Conservation (phyloP, 2,113 vertebrate species). For the Paraplagusia blochii region DNA sequence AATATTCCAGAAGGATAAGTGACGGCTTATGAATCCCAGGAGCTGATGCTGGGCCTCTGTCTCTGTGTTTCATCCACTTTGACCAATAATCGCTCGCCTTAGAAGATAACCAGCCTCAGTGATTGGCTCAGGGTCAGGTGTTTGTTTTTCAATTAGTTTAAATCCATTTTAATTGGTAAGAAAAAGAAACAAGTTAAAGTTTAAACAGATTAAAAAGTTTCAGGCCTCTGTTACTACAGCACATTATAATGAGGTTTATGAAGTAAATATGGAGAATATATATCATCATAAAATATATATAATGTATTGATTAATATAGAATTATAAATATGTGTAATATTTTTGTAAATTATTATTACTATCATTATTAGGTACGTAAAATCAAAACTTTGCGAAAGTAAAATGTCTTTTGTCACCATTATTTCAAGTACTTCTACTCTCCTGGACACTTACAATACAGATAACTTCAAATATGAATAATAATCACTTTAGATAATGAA, state of each 20-base stretch:
- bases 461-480: too few relatives aligned
- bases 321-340: too few relatives aligned
- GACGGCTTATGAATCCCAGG: conserved; percentile 13
- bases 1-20: conserved; percentile 40
- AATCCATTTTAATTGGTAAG: neutral
- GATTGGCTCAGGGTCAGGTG: neutral
- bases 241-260: neutral
- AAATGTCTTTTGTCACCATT: too few relatives aligned
- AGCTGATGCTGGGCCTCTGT: conserved; percentile 23
- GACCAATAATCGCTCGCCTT: conserved; percentile 11
- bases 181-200: neutral
- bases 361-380: too few relatives aligned
- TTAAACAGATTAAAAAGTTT: neutral
- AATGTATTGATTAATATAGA: too few relatives aligned
- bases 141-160: neutral
- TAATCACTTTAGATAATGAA: too few relatives aligned
- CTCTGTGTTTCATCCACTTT: neutral
- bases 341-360: too few relatives aligned
- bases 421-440: too few relatives aligned
- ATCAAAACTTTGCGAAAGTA: too few relatives aligned
- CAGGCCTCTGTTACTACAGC: neutral
- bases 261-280: neutral
- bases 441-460: too few relatives aligned
- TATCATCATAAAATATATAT: too few relatives aligned
- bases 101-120: conserved; percentile 1